A percentile compares a stretch with the other conserved stretches of the same genome.
Conservation (phyloP, 2,113 vertebrate genomes). For the Myiozetetes cayanensis region DNA sequence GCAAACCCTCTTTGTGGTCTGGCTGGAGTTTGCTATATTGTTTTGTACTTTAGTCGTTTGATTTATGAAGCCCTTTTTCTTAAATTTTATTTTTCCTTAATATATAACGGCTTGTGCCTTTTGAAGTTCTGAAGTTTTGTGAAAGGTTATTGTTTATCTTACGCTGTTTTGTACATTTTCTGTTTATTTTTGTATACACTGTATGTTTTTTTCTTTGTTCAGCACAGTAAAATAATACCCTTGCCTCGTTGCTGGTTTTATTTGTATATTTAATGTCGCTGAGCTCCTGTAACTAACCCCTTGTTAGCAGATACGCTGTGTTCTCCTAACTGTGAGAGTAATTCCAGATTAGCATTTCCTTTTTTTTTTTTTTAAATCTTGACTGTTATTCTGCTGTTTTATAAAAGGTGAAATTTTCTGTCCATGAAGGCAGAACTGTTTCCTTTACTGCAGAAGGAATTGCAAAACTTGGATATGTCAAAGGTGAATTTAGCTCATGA, state of each 20-base stretch:
- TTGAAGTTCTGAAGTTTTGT: neutral
- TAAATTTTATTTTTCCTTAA: neutral
- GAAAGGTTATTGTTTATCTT: neutral
- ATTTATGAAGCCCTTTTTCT: neutral
- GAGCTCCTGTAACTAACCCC: neutral
- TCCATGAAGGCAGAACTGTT: neutral
- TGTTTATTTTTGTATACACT: neutral
- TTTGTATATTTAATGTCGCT: neutral
- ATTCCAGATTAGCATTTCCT: neutral
- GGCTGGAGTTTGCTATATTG: conserved; percentile 60
- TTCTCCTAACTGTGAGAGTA: neutral
- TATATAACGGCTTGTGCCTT: neutral
- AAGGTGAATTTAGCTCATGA: neutral
- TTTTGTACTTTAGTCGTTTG: conserved; percentile 10
- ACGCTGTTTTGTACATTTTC: neutral
- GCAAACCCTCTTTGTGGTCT: conserved; percentile 78
- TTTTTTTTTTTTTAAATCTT: neutral
- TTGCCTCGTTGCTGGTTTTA: conserved; percentile 5
- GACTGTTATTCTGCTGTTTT: neutral
- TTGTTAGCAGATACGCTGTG: neutral
- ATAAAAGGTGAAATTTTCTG: neutral
- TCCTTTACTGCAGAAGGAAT: neutral
- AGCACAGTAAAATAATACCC: neutral
- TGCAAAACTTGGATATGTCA: neutral
- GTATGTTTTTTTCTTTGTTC: conserved; percentile 5